Evolutionary conservation across 2,888 invertebrate species (phyloP), one percentile per base, ranked within the genome.

Genomic region (Pomacea canaliculata): DNA sequence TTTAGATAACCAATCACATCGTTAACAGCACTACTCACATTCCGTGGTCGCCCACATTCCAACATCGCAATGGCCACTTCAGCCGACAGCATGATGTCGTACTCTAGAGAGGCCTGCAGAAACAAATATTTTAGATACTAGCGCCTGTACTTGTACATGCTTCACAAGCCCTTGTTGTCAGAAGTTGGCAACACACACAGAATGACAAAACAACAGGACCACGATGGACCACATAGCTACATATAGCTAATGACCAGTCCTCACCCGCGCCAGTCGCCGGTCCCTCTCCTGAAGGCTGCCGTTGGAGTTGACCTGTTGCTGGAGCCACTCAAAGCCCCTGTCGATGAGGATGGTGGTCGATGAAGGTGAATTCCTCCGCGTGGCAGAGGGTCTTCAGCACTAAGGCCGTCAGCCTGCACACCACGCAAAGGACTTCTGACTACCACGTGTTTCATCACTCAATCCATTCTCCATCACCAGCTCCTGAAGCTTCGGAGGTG

Each of bases 331-430:
- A 62, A 80, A 80, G 2, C 81, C 78, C 1, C 16, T 10, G 9
- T 71, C 59, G 69, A 82, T 73, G 9, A 82, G 66, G 27, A 16
- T 19, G 7, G 46, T 72, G 71, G 68, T 82, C 79, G 18, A 82
- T 56, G 72, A 71, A 79, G 10, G 78, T 69, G 27, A 81, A 19
- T 8, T 49, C 13, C 16, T 71, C 56, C 0, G 80, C 78, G 19
- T 76, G 65, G 56, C 82, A 82, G 62, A 82, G 62, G 16, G 81
- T 81, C 73, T 81, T 81, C 70, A 81, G 27, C 7, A 76, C 82
- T 37, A 79, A 65, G 0, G 82, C 75, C 23, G 82, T 82, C 73
- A 82, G 70, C 82, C 82, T 82, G 62, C 18, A 66, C n/a, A n/a
- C 48, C 16, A 18, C 0, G 51, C 16, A 8, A 56, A 37, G 37